A percentile compares a stretch with the other conserved stretches of the same genome.
Conservation (phyloP, 2,888 invertebrate species). For the Caenorhabditis sp. region DNA sequence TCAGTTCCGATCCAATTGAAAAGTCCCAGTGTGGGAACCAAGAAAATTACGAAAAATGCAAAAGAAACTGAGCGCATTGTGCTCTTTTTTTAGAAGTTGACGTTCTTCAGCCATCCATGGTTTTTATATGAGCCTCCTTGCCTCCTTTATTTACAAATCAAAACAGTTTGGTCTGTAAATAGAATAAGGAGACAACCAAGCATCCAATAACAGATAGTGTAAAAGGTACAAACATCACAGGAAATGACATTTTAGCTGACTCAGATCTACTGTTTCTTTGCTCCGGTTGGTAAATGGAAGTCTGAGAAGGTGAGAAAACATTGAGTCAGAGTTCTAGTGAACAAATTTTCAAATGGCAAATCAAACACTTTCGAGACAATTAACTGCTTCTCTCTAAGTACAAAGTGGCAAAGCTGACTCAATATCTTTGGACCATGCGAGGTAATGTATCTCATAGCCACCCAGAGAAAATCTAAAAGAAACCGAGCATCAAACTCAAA, state of each 20-base stretch:
- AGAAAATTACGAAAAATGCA: background rate
- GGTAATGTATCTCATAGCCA: too few species aligned
- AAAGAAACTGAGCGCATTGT: background rate
- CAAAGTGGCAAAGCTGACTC: background rate
- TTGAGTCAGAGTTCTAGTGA: constrained; percentile 8
- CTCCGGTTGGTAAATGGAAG: background rate
- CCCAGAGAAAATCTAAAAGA: background rate
- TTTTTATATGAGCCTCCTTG: constrained; percentile 8
- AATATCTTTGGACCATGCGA: too few species aligned
- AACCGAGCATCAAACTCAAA: constrained; percentile 13
- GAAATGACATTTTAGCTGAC: background rate
- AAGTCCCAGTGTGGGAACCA: constrained; percentile 3
- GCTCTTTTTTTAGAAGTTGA: background rate
- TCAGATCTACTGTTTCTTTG: constrained; percentile 14
- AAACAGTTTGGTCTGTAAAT: constrained; percentile 43
- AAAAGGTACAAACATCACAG: constrained; percentile 38
- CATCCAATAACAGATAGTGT: constrained; percentile 25
- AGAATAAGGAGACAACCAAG: constrained; percentile 3
- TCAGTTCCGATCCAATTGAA: constrained; percentile 50
- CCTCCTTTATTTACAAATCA: constrained; percentile 4
- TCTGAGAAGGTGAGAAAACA: constrained; percentile 13
- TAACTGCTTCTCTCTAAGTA: background rate
- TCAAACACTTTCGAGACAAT: background rate
- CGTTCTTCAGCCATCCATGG: background rate
- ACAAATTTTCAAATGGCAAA: background rate